Evolutionary conservation across 2,797 vertebrate genomes (phyloP).

Genomic region (Artibeus lituratus): DNA sequence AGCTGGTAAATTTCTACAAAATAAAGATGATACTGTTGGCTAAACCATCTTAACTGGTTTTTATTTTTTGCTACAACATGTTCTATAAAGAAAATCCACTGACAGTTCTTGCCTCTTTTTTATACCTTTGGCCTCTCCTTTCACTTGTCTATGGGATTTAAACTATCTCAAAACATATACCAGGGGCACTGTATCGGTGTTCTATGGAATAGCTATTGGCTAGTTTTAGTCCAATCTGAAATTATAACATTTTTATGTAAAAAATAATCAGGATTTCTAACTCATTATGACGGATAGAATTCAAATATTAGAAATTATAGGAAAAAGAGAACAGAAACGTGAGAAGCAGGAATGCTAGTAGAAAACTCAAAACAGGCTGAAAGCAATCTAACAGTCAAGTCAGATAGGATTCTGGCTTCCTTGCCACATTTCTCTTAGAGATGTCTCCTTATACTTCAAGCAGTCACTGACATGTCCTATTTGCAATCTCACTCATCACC

Average conservation of each 20-base stretch:
- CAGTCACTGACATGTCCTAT: neutral
- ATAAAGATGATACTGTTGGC: neutral
- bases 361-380: neutral
- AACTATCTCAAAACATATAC: neutral
- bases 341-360: neutral
- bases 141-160: neutral
- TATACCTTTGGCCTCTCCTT: neutral
- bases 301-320: neutral
- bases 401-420: neutral
- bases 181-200: neutral
- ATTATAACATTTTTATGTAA: neutral
- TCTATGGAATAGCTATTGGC: neutral
- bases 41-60: neutral
- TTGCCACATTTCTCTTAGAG: neutral
- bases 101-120: neutral
- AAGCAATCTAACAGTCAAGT: rapidly evolving
- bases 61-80: neutral
- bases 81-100: neutral
- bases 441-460: neutral
- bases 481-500: neutral
- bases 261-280: neutral
- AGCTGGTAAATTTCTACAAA: neutral
- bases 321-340: neutral
- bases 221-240: neutral
- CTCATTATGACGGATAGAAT: neutral